Base-by-base conservation (phyloP, 2,888 invertebrate species). In the Melipona bicolor region DNA sequence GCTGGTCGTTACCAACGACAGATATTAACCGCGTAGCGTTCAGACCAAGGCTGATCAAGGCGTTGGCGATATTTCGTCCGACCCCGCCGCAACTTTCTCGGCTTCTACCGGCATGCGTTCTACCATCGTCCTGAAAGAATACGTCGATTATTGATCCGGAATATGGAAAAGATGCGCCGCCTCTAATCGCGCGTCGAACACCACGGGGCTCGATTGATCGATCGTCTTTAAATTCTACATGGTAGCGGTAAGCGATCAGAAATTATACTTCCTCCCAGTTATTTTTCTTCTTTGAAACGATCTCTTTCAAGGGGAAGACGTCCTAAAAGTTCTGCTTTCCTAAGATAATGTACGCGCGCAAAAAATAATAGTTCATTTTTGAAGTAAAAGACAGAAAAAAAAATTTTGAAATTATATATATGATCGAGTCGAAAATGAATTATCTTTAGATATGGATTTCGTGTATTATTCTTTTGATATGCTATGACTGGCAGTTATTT, bases 51-150 rank as follows among this genome's bases (percentile, higher is more conserved):
- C 97, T 96, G 90, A 96, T 96, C 73, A 99, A 95, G 32, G 98
- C 98, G 91, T 98, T 98, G 2, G 98, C 98, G 76, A 99, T 96
- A 94, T 99, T 99, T 73, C 99, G 96, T 0, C 97, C 99, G 0
- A 99, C 99, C 21, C 99, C 99, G 19, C 99, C 99, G 13, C 96
- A 96, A 79, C 96, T 96, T 91, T 96, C 96, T 68, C 96, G 95
- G 54, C 96, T 96, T 80, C 95, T 94, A 43, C 97, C 97, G 0
- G 95, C 94, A 92, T 98, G 97, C 0, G 98, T 98, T 83, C 97
- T 96, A 50, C 98, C 98, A 92, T 98, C 97, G 74, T 97, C 92
- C 97, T 98, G 95, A 62, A 96, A 95, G 61, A 77, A 85, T 81
- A 81, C 82, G 82, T 80, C 79, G 69, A 86, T 89, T 89, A 88